phyloP scores from a whole-genome alignment of 2,888 invertebrate genomes.

The Beris morrisii region DNA sequence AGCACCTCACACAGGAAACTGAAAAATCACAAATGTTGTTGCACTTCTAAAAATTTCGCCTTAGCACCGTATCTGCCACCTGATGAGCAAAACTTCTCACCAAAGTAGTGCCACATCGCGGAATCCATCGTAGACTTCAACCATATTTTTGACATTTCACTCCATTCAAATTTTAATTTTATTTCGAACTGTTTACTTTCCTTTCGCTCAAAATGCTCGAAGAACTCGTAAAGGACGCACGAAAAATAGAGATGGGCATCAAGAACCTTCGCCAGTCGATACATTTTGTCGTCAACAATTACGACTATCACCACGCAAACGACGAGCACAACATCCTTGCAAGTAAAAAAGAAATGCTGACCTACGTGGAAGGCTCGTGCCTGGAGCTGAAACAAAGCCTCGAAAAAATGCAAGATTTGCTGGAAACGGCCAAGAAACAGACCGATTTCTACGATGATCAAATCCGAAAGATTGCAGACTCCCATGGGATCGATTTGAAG shows the following conservation, averaged over 20 bases:
- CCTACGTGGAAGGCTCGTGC: slow-evolving; percentile 16
- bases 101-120: too few relatives aligned
- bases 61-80: too few relatives aligned
- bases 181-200: not conserved
- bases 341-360: slow-evolving; percentile 7
- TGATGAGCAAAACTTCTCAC: too few relatives aligned
- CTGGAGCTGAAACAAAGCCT: slow-evolving; percentile 2
- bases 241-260: slow-evolving; percentile 20
- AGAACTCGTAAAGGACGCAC: slow-evolving; percentile 22
- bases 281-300: slow-evolving; percentile 32
- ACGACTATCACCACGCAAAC: slow-evolving; percentile 35
- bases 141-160: too few relatives aligned
- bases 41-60: too few relatives aligned
- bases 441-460: slow-evolving; percentile 16
- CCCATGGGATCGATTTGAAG: slow-evolving; percentile 8
- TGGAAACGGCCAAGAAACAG: slow-evolving; percentile 10
- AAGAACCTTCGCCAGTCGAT: slow-evolving; percentile 22
- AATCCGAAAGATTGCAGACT: slow-evolving; percentile 18
- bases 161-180: too few relatives aligned
- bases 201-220: slow-evolving; percentile 13
- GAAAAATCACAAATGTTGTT: too few relatives aligned
- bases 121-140: too few relatives aligned
- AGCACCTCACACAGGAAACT: too few relatives aligned
- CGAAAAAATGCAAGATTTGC: not conserved
- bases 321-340: slow-evolving; percentile 27